Evolutionary conservation across 2,888 invertebrate species (phyloP).

Genomic region (Dendrolimus houi): DNA sequence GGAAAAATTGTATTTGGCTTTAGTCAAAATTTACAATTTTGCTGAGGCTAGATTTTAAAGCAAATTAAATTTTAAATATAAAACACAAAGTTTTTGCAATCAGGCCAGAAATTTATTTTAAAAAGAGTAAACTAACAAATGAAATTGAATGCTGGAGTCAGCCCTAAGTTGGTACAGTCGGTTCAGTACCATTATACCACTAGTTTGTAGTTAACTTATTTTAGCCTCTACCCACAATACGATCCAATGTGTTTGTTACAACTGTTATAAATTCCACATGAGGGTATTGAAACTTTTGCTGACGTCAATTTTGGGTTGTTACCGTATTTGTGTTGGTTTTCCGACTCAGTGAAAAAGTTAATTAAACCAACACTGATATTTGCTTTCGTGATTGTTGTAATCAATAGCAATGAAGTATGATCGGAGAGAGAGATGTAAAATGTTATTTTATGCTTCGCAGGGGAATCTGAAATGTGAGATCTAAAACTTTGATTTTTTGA

Average conservation of each 20-base stretch:
- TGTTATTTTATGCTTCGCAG: no score
- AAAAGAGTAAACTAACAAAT: no score
- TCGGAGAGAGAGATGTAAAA: no score
- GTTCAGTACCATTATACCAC: background rate
- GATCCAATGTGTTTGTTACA: constrained; percentile 8
- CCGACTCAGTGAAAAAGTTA: background rate
- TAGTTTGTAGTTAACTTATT: background rate
- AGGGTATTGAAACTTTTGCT: constrained; percentile 12
- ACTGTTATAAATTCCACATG: constrained; percentile 12
- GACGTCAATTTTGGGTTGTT: constrained; percentile 12
- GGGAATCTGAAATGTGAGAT: no score
- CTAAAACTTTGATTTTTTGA: no score
- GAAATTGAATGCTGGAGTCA: background rate
- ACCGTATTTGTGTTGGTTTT: constrained; percentile 9
- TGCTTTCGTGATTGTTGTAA: background rate
- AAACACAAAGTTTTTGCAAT: no score
- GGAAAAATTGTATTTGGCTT: no score
- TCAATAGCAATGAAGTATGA: no score
- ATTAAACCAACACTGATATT: background rate
- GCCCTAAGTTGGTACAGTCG: background rate
- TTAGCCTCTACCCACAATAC: constrained; percentile 3
- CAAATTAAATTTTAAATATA: no score
- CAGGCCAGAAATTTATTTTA: no score
- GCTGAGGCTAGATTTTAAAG: no score
- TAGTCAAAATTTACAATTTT: no score